Percentiles rank a stretch among this genome's conserved stretches.
phyloP scores from a whole-genome alignment of 1,140 invertebrate genomes.

The Copidosoma floridanum region DNA sequence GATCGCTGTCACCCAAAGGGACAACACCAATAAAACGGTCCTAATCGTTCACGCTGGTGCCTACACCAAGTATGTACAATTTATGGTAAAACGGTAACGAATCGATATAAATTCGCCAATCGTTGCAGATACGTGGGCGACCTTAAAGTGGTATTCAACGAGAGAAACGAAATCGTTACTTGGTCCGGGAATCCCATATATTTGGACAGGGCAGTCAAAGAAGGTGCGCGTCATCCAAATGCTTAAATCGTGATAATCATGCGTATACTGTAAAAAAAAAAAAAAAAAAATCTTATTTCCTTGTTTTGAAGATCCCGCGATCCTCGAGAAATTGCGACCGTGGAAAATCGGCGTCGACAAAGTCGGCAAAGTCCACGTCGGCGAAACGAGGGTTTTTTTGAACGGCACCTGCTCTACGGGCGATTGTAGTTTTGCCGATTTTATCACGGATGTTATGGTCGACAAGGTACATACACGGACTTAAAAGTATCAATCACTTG shows the following conservation, averaged over 20 bases:
- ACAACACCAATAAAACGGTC: constrained; percentile 58
- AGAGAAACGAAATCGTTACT: constrained; percentile 65
- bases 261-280: too few species aligned
- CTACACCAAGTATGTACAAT: constrained; percentile 59
- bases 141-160: constrained; percentile 68
- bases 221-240: constrained; percentile 60
- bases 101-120: background rate
- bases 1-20: constrained; percentile 60
- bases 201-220: constrained; percentile 62
- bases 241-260: too few species aligned
- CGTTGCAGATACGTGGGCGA: constrained; percentile 41
- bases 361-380: constrained; percentile 60
- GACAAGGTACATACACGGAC: too few species aligned
- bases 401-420: constrained; percentile 56
- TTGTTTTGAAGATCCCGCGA: constrained; percentile 49
- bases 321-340: constrained; percentile 58
- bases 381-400: constrained; percentile 59
- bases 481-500: too few species aligned
- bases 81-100: too few species aligned
- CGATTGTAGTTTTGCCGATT: constrained; percentile 77
- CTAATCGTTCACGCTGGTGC: constrained; percentile 71
- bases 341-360: constrained; percentile 64
- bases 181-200: constrained; percentile 77
- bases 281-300: too few species aligned
- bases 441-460: constrained; percentile 72